phyloP scores from a whole-genome alignment of 35 echinoderm and acorn worm genomes.

The Ophiothrix spiculata region DNA sequence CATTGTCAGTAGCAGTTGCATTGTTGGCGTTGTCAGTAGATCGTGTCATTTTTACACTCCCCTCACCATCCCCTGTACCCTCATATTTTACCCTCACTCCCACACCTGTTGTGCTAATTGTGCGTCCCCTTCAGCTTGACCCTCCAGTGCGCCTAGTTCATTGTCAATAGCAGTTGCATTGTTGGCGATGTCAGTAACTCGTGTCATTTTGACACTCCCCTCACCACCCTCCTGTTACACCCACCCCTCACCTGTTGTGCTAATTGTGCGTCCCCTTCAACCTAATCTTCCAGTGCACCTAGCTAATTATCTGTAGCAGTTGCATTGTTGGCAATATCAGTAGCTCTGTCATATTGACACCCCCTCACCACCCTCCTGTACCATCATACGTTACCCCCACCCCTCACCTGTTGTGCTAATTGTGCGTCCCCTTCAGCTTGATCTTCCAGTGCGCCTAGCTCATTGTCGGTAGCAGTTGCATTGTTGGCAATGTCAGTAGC shows the following conservation, averaged over 20 bases:
- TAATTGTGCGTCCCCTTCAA: too few species aligned
- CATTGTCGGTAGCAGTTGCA: constrained; percentile 65
- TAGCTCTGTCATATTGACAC: constrained; percentile 76
- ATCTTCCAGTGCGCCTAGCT: constrained; percentile 52
- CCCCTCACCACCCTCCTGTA: too few species aligned
- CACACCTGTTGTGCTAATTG: constrained; percentile 45
- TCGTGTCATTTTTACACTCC: constrained; percentile 76
- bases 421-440: constrained; percentile 60
- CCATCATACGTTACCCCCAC: too few species aligned
- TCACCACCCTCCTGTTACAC: too few species aligned
- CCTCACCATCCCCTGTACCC: too few species aligned
- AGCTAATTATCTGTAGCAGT: constrained; percentile 67
- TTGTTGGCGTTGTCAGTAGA: constrained; percentile 34
- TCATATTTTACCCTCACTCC: neutral
- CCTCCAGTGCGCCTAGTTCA: constrained; percentile 57
- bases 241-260: too few species aligned
- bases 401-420: constrained; percentile 38
- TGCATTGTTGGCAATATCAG: constrained; percentile 33
- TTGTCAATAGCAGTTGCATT: constrained; percentile 70
- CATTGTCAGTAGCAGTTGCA: constrained; percentile 65
- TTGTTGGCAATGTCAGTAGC: constrained; percentile 40
- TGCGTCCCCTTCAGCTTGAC: constrained; percentile 56
- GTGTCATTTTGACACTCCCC: neutral
- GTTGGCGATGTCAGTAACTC: neutral
- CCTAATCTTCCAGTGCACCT: constrained; percentile 56